Evolutionary conservation across 2,888 invertebrate species (phyloP).

Genomic region (Escarpia spicata): DNA sequence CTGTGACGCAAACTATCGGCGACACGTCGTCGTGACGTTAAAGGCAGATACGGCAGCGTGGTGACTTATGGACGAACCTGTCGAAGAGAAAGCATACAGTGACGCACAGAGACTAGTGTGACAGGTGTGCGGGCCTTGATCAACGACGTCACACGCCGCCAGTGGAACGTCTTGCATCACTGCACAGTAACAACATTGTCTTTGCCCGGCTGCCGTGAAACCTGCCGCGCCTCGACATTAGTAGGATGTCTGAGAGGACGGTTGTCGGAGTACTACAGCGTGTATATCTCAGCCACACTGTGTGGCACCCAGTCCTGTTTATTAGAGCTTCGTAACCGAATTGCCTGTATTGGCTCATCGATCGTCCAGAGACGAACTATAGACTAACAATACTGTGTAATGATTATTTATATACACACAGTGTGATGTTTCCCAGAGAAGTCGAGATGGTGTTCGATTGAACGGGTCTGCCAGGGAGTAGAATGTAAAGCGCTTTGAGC

Average conservation of each 20-base stretch:
- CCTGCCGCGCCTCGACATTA: neutral
- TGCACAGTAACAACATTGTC: neutral
- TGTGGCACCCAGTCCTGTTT: neutral
- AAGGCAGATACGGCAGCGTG: neutral
- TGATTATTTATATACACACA: neutral
- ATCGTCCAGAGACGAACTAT: neutral
- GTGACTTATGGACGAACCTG: neutral
- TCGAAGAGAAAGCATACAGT: neutral
- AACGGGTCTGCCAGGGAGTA: too few relatives aligned
- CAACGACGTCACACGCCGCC: neutral
- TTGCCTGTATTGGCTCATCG: neutral
- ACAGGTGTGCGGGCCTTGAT: neutral
- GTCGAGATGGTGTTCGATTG: too few relatives aligned
- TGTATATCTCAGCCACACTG: neutral
- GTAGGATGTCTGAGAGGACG: neutral
- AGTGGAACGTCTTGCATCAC: neutral
- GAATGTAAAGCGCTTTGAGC: too few relatives aligned
- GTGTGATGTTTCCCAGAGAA: too few relatives aligned
- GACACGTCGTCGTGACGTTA: neutral
- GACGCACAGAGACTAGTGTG: neutral
- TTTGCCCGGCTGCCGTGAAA: neutral
- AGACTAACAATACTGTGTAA: too few relatives aligned
- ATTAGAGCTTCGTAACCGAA: neutral
- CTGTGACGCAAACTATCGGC: neutral
- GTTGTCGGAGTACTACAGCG: neutral